Evolutionary conservation across 2,888 invertebrate species (phyloP), one percentile per base, ranked within the genome.

Genomic region (Scelioninae gen. 2): DNA sequence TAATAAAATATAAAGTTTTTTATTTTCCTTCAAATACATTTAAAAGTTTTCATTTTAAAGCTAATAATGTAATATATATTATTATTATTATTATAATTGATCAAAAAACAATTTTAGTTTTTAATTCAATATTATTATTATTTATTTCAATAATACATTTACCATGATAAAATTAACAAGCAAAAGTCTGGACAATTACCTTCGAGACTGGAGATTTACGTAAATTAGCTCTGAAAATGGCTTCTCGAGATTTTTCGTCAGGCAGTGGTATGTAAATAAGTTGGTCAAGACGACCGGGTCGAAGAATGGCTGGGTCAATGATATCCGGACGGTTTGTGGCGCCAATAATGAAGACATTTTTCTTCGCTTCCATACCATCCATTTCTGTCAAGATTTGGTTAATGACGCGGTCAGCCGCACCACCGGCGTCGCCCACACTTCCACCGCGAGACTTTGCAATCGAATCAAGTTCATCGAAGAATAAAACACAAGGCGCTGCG

Each of bases 301-400:
- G 93, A 78, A 99, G 90, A 86, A 99, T 98, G 67, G 99, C 99
- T 67, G 98, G 96, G 90, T 99, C 99, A 87, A 99, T 99, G 83
- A 99, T 99, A 86, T 99, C 99, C 78, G 93, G 93, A 80, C 95
- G 90, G 88, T 96, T 96, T 74, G 96, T 96, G 78, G 95, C 93
- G 86, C 99, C 99, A 86, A 99, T 99, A 80, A 99, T 99, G 87
- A 99, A 99, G 16, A 99, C 99, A 86, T 99, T 99, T 88, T 99
- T 99, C 90, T 99, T 99, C 25, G 97, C 95, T 33, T 97, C 97
- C 98, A 99, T 99, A 82, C 99, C 99, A 87, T 99, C 99, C 99
- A 99, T 99, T 90, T 99, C 99, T 0, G 99, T 99, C 65, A 99
- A 90, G 83, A 99, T 96, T 90, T 99, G 99, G 89, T 99, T 99